These are phyloP conservation scores for Meiosimyza platycephala DNA, from an alignment of 2,888 invertebrate genomes.

Conservation along the genomic window DNA sequence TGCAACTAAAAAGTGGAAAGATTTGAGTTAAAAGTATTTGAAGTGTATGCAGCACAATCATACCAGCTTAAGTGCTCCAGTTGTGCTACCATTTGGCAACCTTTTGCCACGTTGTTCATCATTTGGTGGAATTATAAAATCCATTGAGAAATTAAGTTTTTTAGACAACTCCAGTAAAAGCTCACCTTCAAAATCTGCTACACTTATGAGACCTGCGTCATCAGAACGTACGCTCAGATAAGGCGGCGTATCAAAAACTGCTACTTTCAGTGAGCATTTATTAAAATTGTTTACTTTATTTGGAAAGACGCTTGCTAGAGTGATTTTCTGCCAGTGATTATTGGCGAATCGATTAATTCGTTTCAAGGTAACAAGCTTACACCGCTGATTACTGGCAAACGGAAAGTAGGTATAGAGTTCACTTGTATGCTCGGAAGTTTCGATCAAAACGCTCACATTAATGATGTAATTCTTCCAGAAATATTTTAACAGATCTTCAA, in stretches of 20 bases:
- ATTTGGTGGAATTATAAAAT: slow-evolving; percentile 43
- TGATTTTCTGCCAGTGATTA: slow-evolving; percentile 10
- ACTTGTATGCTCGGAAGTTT: slow-evolving; percentile 21
- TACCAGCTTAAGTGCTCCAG: slow-evolving; percentile 50
- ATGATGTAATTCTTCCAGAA: slow-evolving; percentile 48
- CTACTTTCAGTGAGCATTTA: slow-evolving; percentile 43
- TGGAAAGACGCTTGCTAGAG: slow-evolving; percentile 42
- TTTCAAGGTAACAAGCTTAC: slow-evolving; percentile 31
- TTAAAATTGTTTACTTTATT: slow-evolving; percentile 44
- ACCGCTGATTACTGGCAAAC: slow-evolving; percentile 35
- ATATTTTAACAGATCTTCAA: slow-evolving; percentile 42
- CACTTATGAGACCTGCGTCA: slow-evolving; percentile 33
- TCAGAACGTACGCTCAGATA: slow-evolving; percentile 43
- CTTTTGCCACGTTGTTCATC: slow-evolving; percentile 45
- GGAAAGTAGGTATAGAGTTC: slow-evolving; percentile 47
- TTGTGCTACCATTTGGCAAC: slow-evolving; percentile 47
- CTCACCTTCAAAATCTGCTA: slow-evolving; percentile 49
- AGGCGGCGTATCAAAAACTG: slow-evolving; percentile 48
- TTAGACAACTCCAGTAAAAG: slow-evolving; percentile 46
- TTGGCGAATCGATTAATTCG: slow-evolving; percentile 14
- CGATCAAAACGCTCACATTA: slow-evolving; percentile 46
- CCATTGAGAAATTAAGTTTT: slow-evolving; percentile 48
- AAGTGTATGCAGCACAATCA: background rate
- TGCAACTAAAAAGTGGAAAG: slow-evolving; percentile 41
- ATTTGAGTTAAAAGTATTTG: background rate